Conservation (phyloP, 2,113 vertebrate genomes). For the Neotoma lepida region DNA sequence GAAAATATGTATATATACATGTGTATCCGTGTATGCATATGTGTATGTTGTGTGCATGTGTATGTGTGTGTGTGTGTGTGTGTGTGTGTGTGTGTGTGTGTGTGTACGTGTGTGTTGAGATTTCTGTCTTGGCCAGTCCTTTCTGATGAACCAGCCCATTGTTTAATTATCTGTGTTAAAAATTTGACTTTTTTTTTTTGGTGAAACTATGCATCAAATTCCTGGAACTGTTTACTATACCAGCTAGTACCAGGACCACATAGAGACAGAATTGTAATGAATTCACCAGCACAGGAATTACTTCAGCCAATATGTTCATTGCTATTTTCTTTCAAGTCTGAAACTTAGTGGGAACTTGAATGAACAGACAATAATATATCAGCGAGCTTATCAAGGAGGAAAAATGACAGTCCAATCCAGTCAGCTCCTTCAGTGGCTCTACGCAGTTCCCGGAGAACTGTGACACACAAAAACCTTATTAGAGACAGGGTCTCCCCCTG, state of each 20-base stretch:
- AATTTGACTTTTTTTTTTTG: not conserved
- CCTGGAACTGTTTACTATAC: not conserved
- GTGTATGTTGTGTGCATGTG: too few species aligned
- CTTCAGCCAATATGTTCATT: conserved; percentile 19
- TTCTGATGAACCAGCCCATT: not conserved
- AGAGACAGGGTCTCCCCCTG: not conserved
- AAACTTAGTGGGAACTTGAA: not conserved
- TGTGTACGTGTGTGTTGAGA: not conserved
- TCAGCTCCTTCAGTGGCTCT: not conserved
- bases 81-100: not conserved
- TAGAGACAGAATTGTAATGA: not conserved
- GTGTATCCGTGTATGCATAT: too few species aligned
- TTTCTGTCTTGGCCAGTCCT: not conserved
- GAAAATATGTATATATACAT: not conserved
- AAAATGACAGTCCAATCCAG: not conserved
- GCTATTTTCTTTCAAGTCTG: not conserved
- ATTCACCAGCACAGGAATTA: not conserved
- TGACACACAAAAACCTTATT: not conserved
- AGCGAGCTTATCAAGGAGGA: not conserved
- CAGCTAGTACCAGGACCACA: not conserved
- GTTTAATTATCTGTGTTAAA: conserved; percentile 6
- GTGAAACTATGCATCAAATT: not conserved
- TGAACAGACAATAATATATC: conserved; percentile 4
- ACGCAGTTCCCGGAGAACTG: not conserved
- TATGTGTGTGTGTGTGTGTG: not conserved